A percentile compares a stretch with the other conserved stretches of the same genome.
Evolutionary conservation across 1,140 invertebrate genomes (phyloP).

Genomic region (Drosophila sp.): DNA sequence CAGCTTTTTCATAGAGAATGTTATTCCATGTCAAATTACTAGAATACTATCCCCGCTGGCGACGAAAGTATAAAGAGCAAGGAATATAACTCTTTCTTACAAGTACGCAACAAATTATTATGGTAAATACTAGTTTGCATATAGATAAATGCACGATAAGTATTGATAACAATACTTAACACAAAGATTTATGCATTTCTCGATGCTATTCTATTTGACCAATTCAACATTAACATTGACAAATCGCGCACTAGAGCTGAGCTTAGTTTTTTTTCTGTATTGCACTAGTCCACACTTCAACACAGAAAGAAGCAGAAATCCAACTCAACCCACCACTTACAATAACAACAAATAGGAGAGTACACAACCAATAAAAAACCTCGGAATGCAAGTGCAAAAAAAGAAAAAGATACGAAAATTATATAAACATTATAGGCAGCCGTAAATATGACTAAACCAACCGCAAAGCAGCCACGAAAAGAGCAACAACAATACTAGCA

Average conservation of each 20-base stretch:
- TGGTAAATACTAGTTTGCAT: not conserved
- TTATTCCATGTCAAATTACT: too few species aligned
- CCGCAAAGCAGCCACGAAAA: constrained; percentile 61
- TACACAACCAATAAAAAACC: constrained; percentile 47
- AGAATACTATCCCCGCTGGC: too few species aligned
- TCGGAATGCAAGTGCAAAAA: constrained; percentile 68
- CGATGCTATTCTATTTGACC: constrained; percentile 3
- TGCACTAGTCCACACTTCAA: constrained; percentile 19
- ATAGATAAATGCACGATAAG: not conserved
- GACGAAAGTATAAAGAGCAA: too few species aligned
- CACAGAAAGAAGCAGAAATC: constrained; percentile 4
- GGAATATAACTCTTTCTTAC: too few species aligned
- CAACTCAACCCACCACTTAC: constrained; percentile 53
- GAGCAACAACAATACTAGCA: constrained; percentile 51
- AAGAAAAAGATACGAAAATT: constrained; percentile 71
- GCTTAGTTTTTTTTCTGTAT: constrained; percentile 19
- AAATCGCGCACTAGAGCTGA: not conserved
- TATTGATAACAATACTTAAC: not conserved
- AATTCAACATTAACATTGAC: not conserved
- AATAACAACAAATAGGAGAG: constrained; percentile 48
- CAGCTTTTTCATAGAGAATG: not conserved
- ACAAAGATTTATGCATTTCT: constrained; percentile 7
- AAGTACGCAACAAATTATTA: too few species aligned
- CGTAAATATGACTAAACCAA: constrained; percentile 77
- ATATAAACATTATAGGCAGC: constrained; percentile 79